Evolutionary conservation across 2,797 vertebrate genomes (phyloP).

Genomic region (Delichon dasypus): DNA sequence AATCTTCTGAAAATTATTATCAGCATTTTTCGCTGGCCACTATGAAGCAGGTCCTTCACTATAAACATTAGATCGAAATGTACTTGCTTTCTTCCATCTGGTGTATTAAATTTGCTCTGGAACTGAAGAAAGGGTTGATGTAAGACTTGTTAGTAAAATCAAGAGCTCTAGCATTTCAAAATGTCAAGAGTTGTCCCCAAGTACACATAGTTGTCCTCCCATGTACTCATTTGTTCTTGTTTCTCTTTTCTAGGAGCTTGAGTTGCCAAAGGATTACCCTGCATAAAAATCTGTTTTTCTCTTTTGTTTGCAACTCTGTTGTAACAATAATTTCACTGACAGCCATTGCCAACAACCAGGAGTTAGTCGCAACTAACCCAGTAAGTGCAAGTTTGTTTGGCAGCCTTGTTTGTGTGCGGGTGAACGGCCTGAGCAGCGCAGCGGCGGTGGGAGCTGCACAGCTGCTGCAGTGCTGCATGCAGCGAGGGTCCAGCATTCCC

Average conservation of each 20-base stretch:
- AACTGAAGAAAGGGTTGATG: neutral
- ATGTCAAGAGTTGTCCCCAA: neutral
- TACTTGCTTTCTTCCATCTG: neutral
- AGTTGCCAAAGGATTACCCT: constrained; percentile 98
- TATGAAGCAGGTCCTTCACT: neutral
- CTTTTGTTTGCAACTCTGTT: constrained; percentile 93
- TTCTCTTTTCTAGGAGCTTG: constrained; percentile 84
- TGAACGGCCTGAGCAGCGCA: neutral
- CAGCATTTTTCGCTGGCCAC: neutral
- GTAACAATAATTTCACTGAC: constrained; percentile 92
- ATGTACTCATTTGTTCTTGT: constrained; percentile 45
- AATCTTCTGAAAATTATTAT: neutral
- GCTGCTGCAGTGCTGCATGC: neutral
- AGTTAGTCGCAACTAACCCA: constrained; percentile 89
- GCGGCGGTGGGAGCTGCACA: neutral
- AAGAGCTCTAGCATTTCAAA: neutral
- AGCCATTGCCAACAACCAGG: constrained; percentile 91
- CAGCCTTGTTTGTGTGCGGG: neutral
- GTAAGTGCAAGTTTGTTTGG: constrained; percentile 77
- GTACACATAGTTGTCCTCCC: neutral
- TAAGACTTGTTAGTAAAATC: neutral
- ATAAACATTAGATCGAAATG: neutral
- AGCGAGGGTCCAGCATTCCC: neutral
- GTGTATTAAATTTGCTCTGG: neutral
- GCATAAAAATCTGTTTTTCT: constrained; percentile 98